Percentiles rank a stretch among this genome's conserved stretches.
Conservation (phyloP, 2,888 invertebrate genomes). For the Melipona bicolor region DNA sequence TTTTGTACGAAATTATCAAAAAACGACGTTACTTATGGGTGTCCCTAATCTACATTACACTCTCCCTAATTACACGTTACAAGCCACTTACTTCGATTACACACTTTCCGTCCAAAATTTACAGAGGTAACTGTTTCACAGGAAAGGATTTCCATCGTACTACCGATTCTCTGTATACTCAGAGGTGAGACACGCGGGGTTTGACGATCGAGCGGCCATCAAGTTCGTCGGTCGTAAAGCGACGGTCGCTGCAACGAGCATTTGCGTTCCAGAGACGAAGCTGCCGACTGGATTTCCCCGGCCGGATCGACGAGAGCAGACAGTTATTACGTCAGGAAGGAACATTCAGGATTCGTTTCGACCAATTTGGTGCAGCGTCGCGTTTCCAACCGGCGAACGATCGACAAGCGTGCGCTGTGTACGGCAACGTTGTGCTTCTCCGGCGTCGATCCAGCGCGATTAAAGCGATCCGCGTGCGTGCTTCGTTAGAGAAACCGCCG, state of each 20-base stretch:
- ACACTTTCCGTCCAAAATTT: not conserved
- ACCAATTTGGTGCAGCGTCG: slow-evolving; percentile 41
- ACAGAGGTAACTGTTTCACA: not conserved
- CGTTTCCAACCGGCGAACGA: slow-evolving; percentile 40
- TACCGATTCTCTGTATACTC: not conserved
- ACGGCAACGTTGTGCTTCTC: too few species aligned
- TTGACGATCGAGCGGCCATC: slow-evolving; percentile 33
- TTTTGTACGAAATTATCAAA: too few species aligned
- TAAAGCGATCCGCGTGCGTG: not conserved
- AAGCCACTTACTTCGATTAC: not conserved
- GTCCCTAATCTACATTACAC: too few species aligned
- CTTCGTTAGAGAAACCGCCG: not conserved
- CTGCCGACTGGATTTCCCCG: not conserved
- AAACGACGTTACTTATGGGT: too few species aligned
- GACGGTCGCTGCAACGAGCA: not conserved
- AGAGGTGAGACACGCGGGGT: slow-evolving; percentile 13
- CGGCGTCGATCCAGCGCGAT: not conserved
- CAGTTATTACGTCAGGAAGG: not conserved
- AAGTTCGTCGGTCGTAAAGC: slow-evolving; percentile 28
- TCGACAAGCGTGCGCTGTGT: slow-evolving; percentile 24
- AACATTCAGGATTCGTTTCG: slow-evolving; percentile 36
- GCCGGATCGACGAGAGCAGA: not conserved
- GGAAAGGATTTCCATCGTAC: slow-evolving; percentile 6
- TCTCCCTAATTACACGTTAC: not conserved
- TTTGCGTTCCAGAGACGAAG: slow-evolving; percentile 13